These are phyloP conservation scores for Corythaeola cristata DNA, from an alignment of 2,113 vertebrate species.

Conservation along the genomic window DNA sequence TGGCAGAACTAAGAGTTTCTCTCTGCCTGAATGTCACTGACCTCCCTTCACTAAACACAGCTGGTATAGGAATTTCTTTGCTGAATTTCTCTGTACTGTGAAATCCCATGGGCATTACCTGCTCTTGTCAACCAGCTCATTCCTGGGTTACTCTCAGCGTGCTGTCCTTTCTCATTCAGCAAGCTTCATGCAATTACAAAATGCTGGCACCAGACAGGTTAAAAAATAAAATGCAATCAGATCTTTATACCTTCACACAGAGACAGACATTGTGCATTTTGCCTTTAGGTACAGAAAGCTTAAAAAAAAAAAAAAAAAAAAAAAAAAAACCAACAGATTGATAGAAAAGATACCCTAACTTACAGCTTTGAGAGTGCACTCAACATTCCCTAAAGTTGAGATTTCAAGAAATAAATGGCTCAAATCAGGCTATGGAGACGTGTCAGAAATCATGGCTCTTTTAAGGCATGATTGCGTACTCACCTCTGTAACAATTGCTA, in stretches of 20 bases:
- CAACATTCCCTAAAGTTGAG: neutral
- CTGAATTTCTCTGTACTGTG: neutral
- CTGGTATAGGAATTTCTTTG: neutral
- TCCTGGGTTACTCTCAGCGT: neutral
- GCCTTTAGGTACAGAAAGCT: neutral
- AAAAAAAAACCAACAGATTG: neutral
- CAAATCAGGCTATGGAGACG: neutral
- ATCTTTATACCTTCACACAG: neutral
- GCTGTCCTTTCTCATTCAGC: neutral
- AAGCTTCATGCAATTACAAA: neutral
- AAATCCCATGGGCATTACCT: neutral
- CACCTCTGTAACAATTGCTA: constrained; percentile 3
- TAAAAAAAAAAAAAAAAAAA: no score
- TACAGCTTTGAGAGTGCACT: neutral
- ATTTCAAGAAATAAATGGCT: constrained; percentile 5
- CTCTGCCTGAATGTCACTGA: neutral
- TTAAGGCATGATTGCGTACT: neutral
- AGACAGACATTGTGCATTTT: neutral
- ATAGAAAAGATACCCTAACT: neutral
- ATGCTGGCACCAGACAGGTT: neutral
- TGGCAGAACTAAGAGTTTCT: neutral
- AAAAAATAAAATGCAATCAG: neutral
- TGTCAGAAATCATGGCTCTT: constrained; percentile 20
- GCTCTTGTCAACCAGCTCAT: neutral
- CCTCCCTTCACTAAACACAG: neutral